These are phyloP conservation scores for Conger conger DNA, from an alignment of 2,113 vertebrate species.

Conservation along the genomic window DNA sequence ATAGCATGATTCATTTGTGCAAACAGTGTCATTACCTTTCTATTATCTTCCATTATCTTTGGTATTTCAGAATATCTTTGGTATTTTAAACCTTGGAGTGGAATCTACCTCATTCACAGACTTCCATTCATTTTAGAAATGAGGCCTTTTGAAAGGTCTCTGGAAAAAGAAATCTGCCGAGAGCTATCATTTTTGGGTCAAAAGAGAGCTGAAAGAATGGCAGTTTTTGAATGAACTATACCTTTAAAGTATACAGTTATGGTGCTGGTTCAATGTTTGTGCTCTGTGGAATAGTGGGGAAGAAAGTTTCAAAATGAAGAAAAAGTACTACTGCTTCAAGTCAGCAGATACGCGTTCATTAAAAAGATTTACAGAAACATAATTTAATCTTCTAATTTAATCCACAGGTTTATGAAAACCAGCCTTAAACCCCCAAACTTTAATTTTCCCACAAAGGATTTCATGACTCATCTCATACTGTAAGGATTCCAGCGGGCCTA, in stretches of 20 bases:
- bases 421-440: background rate
- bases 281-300: background rate
- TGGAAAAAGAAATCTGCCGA: too few species aligned
- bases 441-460: background rate
- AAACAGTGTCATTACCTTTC: too few species aligned
- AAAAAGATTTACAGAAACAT: background rate
- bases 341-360: background rate
- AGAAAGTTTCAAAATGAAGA: background rate
- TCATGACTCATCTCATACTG: background rate
- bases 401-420: background rate
- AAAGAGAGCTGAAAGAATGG: too few species aligned
- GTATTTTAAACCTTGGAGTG: too few species aligned
- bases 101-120: too few species aligned
- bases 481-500: background rate
- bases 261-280: background rate
- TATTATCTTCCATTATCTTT: too few species aligned
- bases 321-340: background rate
- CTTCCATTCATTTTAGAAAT: too few species aligned
- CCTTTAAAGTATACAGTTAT: background rate
- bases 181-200: too few species aligned
- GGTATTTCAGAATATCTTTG: too few species aligned
- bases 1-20: too few species aligned
- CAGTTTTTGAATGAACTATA: too few species aligned
- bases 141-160: too few species aligned
- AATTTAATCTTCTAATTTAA: slow-evolving; percentile 5